These are phyloP conservation scores for Beaufortia kweichowensis DNA, from an alignment of 2,113 vertebrate species.

Conservation along the genomic window DNA sequence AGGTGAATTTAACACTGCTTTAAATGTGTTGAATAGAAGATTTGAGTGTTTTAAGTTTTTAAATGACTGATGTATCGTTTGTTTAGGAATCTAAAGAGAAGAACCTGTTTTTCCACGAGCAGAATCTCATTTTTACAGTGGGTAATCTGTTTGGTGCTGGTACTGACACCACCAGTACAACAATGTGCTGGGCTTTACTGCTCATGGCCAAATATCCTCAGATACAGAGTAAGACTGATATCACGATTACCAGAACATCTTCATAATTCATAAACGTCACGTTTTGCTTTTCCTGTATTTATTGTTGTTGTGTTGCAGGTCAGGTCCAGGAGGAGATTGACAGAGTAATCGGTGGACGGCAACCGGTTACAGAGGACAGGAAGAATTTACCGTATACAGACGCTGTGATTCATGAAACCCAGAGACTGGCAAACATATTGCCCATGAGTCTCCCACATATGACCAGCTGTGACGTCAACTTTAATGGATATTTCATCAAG, in stretches of 20 bases:
- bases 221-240: constrained; percentile 65
- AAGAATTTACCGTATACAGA: background rate
- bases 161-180: constrained; percentile 63
- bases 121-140: constrained; percentile 64
- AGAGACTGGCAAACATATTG: background rate
- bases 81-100: constrained; percentile 25
- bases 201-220: constrained; percentile 70
- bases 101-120: constrained; percentile 28
- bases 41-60: no score
- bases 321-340: no score
- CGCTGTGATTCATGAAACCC: constrained; percentile 3
- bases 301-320: no score
- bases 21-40: no score
- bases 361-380: background rate
- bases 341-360: no score
- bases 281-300: no score
- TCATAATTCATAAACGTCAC: no score
- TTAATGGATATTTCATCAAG: constrained; percentile 12
- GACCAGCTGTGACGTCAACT: background rate
- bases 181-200: constrained; percentile 65
- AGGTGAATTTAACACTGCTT: constrained; percentile 44
- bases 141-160: constrained; percentile 65
- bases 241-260: no score
- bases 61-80: background rate
- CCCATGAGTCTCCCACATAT: background rate